phyloP scores from a whole-genome alignment of 2,888 invertebrate genomes.

The Diabrotica balteata region DNA sequence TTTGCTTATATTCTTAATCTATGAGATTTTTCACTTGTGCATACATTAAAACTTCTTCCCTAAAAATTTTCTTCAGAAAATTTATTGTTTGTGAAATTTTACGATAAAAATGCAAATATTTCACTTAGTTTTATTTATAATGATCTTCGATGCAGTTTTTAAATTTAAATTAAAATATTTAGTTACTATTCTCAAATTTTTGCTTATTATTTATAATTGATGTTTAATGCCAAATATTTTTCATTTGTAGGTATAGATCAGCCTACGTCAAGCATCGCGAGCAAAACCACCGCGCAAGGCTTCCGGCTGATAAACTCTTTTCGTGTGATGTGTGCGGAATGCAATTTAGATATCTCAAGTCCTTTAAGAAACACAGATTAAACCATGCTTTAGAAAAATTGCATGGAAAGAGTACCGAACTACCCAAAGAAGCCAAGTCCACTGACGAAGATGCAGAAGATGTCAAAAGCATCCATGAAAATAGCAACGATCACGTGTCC shows the following conservation, averaged over 20 bases:
- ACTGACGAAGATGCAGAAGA: conserved; percentile 31
- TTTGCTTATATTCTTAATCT: too few species aligned
- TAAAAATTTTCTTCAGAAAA: too few species aligned
- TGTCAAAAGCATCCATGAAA: conserved; percentile 41
- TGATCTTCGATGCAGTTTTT: too few species aligned
- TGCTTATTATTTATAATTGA: too few species aligned
- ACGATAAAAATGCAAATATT: too few species aligned
- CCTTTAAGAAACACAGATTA: conserved; percentile 87
- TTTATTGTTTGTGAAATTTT: too few species aligned
- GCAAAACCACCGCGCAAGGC: conserved; percentile 85
- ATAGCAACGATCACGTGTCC: conserved; percentile 58
- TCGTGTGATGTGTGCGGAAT: conserved; percentile 92
- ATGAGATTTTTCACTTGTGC: too few species aligned
- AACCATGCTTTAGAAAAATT: conserved; percentile 86
- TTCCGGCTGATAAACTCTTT: conserved; percentile 89
- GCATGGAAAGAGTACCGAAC: conserved; percentile 68
- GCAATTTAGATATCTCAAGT: conserved; percentile 88
- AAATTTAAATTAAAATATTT: too few species aligned
- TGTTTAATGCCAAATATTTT: too few species aligned
- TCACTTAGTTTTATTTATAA: too few species aligned
- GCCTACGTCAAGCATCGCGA: conserved; percentile 86
- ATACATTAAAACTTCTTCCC: too few species aligned
- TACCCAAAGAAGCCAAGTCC: conserved; percentile 34
- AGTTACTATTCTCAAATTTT: too few species aligned
- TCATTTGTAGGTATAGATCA: conserved; percentile 63